Percentiles rank a stretch among this genome's conserved stretches.
Evolutionary conservation across 2,888 invertebrate species (phyloP).

Genomic region (Blastobasis adustella): DNA sequence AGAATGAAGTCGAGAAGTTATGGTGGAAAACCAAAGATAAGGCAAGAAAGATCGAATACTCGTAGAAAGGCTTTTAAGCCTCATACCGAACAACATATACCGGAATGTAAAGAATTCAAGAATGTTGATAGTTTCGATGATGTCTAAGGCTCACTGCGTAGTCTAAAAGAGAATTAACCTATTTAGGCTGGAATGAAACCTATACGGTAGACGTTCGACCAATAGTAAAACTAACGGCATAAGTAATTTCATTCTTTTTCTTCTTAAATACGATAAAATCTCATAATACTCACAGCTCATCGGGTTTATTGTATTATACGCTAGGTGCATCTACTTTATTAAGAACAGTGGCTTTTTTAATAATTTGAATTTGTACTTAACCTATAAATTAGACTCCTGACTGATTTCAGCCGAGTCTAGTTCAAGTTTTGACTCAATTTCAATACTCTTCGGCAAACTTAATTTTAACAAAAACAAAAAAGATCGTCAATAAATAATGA

Average conservation of each 20-base stretch:
- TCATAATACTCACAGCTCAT: slow-evolving; percentile 75
- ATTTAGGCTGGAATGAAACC: slow-evolving; percentile 68
- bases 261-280: slow-evolving; percentile 73
- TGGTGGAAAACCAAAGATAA: not conserved
- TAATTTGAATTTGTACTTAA: slow-evolving; percentile 74
- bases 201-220: slow-evolving; percentile 49
- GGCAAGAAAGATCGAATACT: not conserved
- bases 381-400: slow-evolving; percentile 55
- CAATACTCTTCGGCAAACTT: slow-evolving; percentile 17
- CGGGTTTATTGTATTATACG: slow-evolving; percentile 71
- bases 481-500: slow-evolving; percentile 16
- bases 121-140: slow-evolving; percentile 38
- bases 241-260: slow-evolving; percentile 41
- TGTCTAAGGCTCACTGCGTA: slow-evolving; percentile 50
- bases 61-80: not conserved
- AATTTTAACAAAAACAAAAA: slow-evolving; percentile 12
- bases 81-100: slow-evolving; percentile 35
- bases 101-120: slow-evolving; percentile 24
- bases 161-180: slow-evolving; percentile 54
- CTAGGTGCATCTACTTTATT: slow-evolving; percentile 73
- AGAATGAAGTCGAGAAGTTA: slow-evolving; percentile 1
- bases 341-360: slow-evolving; percentile 71
- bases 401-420: slow-evolving; percentile 41
- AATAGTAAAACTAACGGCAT: slow-evolving; percentile 53
- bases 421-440: slow-evolving; percentile 34